These are phyloP conservation scores for Arenaria interpres DNA, from an alignment of 2,113 vertebrate species.

Conservation along the genomic window DNA sequence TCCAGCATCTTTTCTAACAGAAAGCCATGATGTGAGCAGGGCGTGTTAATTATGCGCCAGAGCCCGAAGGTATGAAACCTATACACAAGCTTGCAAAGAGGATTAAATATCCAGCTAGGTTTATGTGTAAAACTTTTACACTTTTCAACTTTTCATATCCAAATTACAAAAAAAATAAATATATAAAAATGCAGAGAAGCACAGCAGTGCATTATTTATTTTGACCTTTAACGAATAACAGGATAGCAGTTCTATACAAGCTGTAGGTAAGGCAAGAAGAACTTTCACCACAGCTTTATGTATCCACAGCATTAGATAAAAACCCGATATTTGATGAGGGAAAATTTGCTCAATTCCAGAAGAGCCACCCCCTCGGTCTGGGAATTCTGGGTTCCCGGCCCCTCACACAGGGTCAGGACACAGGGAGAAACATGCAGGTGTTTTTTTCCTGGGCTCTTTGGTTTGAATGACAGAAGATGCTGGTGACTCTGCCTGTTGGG, in stretches of 20 bases:
- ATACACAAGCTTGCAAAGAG: neutral
- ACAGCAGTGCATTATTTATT: neutral
- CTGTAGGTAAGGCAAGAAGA: neutral
- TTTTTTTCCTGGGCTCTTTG: neutral
- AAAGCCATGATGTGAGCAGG: neutral
- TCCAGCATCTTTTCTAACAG: conserved; percentile 31
- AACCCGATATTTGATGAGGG: fast-evolving
- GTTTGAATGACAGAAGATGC: fast-evolving
- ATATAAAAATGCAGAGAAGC: neutral
- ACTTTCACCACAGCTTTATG: fast-evolving
- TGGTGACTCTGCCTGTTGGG: neutral
- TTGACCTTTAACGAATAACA: neutral
- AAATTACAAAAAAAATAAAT: neutral
- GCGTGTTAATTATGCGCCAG: conserved; percentile 25
- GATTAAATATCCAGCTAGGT: neutral
- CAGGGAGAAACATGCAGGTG: fast-evolving
- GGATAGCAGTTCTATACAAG: neutral
- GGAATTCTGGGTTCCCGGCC: neutral
- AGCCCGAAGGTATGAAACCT: neutral
- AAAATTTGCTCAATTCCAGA: fast-evolving
- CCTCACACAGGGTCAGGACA: fast-evolving
- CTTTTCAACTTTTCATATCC: conserved; percentile 41
- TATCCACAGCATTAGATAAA: fast-evolving
- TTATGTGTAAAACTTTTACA: neutral
- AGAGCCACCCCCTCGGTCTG: no score